phyloP scores from a whole-genome alignment of 2,888 invertebrate species.

The Drosophila maculinotata region DNA sequence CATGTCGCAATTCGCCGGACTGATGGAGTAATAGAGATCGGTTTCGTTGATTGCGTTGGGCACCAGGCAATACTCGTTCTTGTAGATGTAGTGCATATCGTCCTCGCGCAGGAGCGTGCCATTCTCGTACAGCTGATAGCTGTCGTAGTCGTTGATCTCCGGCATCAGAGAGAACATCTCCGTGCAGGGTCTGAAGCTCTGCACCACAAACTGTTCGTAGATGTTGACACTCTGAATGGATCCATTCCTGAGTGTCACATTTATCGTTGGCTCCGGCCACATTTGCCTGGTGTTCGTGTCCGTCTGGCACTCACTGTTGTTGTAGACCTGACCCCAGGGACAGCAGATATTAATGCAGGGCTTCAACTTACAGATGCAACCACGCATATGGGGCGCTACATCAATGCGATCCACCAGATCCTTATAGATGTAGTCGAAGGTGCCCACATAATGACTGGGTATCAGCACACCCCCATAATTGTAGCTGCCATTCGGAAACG shows the following conservation, averaged over 20 bases:
- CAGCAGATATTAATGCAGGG: constrained; percentile 84
- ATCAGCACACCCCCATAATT: constrained; percentile 79
- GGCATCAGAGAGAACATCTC: constrained; percentile 69
- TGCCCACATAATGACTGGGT: constrained; percentile 74
- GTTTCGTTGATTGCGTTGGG: constrained; percentile 65
- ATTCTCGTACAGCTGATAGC: constrained; percentile 75
- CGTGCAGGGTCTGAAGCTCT: constrained; percentile 68
- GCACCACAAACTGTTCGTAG: constrained; percentile 67
- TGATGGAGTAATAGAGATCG: constrained; percentile 66
- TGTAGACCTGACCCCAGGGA: constrained; percentile 62
- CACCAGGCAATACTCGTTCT: constrained; percentile 80
- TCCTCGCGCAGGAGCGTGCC: constrained; percentile 77
- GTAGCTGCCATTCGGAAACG: constrained; percentile 80
- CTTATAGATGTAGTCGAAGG: constrained; percentile 75
- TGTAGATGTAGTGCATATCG: constrained; percentile 63
- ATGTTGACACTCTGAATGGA: constrained; percentile 56
- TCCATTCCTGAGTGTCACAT: constrained; percentile 70
- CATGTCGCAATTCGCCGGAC: constrained; percentile 81
- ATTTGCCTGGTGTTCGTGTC: constrained; percentile 32
- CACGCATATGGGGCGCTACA: constrained; percentile 79
- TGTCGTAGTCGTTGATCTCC: constrained; percentile 60
- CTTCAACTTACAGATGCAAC: constrained; percentile 83
- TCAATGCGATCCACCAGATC: constrained; percentile 58
- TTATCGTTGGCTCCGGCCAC: constrained; percentile 75
- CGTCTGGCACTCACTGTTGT: constrained; percentile 36